Percentiles rank a stretch among this genome's conserved stretches.
Conservation (phyloP, 2,797 vertebrate genomes). For the Intellagama lesueurii region DNA sequence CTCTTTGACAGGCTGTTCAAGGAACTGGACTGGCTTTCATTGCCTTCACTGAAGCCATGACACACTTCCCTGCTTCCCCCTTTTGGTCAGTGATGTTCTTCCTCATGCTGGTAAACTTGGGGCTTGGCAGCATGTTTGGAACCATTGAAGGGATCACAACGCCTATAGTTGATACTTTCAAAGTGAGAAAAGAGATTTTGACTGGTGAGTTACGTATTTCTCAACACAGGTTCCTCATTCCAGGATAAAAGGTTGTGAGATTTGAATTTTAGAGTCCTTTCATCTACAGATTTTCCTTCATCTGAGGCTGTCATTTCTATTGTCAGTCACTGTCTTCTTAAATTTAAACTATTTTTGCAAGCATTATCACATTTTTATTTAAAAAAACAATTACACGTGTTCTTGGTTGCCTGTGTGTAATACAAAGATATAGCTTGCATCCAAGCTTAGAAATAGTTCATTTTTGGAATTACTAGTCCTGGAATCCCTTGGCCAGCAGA, state of each 20-base stretch:
- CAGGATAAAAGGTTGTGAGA: rapidly evolving
- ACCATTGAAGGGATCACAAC: constrained; percentile 97
- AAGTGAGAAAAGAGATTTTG: constrained; percentile 94
- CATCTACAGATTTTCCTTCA: neutral
- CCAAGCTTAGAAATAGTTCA: too few species aligned
- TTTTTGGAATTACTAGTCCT: too few species aligned
- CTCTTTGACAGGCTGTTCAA: constrained; percentile 88
- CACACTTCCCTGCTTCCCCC: constrained; percentile 94
- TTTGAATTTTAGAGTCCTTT: neutral
- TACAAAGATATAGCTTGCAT: neutral
- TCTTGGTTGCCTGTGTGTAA: too few species aligned
- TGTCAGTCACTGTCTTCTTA: neutral
- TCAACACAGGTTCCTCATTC: constrained; percentile 14
- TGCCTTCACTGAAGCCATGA: constrained; percentile 98
- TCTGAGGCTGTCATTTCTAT: neutral
- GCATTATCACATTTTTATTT: neutral
- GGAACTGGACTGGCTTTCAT: constrained; percentile 98
- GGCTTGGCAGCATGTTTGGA: constrained; percentile 98
- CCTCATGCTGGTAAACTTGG: constrained; percentile 96
- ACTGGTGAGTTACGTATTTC: constrained; percentile 83
- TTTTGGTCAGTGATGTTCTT: constrained; percentile 99
- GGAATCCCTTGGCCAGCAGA: too few species aligned
- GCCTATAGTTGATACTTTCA: constrained; percentile 93
- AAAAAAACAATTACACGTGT: too few species aligned
- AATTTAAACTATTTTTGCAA: neutral